Base-by-base conservation (phyloP, 2,113 vertebrate species). In the Zingel zingel region DNA sequence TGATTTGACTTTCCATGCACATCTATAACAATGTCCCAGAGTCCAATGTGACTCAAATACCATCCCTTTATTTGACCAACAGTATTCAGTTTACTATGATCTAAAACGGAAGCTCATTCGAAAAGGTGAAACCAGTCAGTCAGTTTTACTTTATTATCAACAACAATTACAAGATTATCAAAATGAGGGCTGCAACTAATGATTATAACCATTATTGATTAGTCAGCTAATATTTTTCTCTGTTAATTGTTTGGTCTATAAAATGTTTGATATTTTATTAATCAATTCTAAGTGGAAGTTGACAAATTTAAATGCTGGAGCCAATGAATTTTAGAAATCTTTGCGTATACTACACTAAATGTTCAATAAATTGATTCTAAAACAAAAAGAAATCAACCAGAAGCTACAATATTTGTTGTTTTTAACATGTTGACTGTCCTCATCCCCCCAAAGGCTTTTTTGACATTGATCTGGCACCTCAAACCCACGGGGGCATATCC, bases 391-490 rank as follows among this genome's bases (percentile, higher is more conserved):
- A 10, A 43, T n/a, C n/a, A n/a, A 65, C 54, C 48, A 14, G 23
- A 39, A 25, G 12, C 3, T 2, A 21, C 10, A 62, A 61, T 13
- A 15, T 72, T 25, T n/a, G 11, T 45, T 43, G 43, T n/a, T 18
- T n/a, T 43, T 51, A 8, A 48, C 5, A 21, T 6, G 1, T 73
- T 48, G 12, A 73, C 25, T 33, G 3, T 53, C 9, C 0, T 65
- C 1, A 11, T 43, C 19, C 48, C 1, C 5, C 9, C 33, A 15
- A 30, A 94, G 93, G 71, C 86, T 43, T 45, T 73, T 25, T 14
- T 2, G 6, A 0, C 68, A 0, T 51, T 50, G 8, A 5, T 76
- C 27, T 33, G 11, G 19, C 4, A 8, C 11, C 10, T 66, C n/a
- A 6, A 2, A 4, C 48, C 8, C 63, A 36, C 21, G 0, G 67